These are phyloP conservation scores for Meloe dianella DNA, from an alignment of 2,888 invertebrate species.

Conservation along the genomic window DNA sequence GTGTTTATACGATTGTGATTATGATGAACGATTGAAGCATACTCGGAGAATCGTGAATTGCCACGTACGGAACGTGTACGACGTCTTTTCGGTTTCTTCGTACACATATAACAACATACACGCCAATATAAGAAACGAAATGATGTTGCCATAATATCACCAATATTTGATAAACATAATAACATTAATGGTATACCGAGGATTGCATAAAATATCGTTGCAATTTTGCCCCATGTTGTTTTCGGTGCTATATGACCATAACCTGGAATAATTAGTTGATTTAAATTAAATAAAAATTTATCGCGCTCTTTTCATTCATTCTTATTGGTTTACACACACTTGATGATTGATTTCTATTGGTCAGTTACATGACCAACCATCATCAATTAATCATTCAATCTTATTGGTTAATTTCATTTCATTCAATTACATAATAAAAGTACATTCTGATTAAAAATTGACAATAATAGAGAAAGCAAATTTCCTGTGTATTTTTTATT, in stretches of 20 bases:
- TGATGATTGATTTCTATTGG: too few relatives aligned
- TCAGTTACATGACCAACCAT: too few relatives aligned
- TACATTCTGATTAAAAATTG: too few relatives aligned
- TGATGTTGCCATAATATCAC: slow-evolving; percentile 92
- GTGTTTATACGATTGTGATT: too few relatives aligned
- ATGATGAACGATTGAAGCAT: slow-evolving; percentile 18
- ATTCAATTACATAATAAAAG: too few relatives aligned
- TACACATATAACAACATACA: slow-evolving; percentile 89
- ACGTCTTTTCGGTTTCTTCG: slow-evolving; percentile 73
- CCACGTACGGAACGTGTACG: slow-evolving; percentile 45
- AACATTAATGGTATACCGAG: slow-evolving; percentile 95
- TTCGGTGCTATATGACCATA: slow-evolving; percentile 96
- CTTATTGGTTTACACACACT: too few relatives aligned
- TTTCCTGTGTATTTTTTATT: too few relatives aligned
- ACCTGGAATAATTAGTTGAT: slow-evolving; percentile 67
- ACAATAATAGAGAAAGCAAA: too few relatives aligned
- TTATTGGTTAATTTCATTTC: not conserved
- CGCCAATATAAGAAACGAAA: slow-evolving; percentile 95
- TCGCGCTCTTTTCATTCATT: not conserved
- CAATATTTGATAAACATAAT: slow-evolving; percentile 91
- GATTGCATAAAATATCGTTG: slow-evolving; percentile 95
- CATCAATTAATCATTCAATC: not conserved
- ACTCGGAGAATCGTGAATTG: slow-evolving; percentile 27
- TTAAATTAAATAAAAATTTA: not conserved
- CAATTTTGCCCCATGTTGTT: slow-evolving; percentile 91